Evolutionary conservation across 2,888 invertebrate species (phyloP).

Genomic region (Deilephila porcellus): DNA sequence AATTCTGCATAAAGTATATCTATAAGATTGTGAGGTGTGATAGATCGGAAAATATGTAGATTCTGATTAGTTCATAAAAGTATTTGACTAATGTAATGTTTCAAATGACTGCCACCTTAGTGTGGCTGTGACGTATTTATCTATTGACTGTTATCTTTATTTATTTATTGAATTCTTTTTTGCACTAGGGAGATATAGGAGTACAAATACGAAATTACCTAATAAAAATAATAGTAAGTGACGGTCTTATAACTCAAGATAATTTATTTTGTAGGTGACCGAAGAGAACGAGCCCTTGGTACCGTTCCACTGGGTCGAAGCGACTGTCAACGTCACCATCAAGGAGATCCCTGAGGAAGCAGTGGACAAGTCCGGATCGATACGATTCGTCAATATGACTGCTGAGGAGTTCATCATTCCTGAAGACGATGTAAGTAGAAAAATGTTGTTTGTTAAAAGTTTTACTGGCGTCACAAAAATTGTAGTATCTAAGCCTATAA

Average conservation of each 20-base stretch:
- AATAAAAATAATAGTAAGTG: no score
- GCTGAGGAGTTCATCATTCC: conserved; percentile 93
- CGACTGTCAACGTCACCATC: conserved; percentile 94
- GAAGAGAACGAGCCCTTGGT: conserved; percentile 87
- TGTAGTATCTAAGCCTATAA: not conserved
- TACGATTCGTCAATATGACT: conserved; percentile 91
- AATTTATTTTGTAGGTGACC: conserved; percentile 81
- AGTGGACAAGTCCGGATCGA: conserved; percentile 95
- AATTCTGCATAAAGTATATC: no score
- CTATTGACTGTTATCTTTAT: no score
- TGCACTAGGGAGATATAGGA: no score
- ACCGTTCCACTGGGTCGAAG: conserved; percentile 88
- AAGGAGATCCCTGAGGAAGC: conserved; percentile 96
- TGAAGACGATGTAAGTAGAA: conserved; percentile 73
- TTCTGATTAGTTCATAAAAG: no score
- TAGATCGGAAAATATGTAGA: no score
- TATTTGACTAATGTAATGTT: no score
- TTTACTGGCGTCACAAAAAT: not conserved
- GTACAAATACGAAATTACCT: no score
- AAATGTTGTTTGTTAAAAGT: not conserved
- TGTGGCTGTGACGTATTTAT: not conserved
- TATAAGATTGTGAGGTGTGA: no score
- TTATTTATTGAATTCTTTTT: no score
- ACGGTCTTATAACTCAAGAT: no score
- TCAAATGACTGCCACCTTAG: no score